These are phyloP conservation scores for Gambelia wislizenii DNA, from an alignment of 2,797 vertebrate genomes.

Conservation along the genomic window DNA sequence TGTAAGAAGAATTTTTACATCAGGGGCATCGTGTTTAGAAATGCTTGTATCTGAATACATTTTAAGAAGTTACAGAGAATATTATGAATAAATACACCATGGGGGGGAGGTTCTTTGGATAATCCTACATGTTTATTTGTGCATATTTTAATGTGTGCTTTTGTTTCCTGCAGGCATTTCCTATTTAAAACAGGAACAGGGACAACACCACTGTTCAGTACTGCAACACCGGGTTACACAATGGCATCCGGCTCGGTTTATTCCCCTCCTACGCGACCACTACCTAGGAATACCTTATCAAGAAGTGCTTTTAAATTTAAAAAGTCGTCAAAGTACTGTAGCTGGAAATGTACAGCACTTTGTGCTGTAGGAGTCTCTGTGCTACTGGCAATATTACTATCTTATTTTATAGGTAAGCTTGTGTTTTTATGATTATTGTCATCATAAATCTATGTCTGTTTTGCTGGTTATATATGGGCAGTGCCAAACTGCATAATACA, in stretches of 20 bases:
- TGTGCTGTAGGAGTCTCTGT: slow-evolving; percentile 94
- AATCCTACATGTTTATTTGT: slow-evolving; percentile 10
- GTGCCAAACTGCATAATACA: neutral
- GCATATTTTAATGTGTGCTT: slow-evolving; percentile 43
- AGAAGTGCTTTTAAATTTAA: slow-evolving; percentile 99
- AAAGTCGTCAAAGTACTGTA: slow-evolving; percentile 97
- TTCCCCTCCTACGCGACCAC: slow-evolving; percentile 94
- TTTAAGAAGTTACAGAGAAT: slow-evolving; percentile 29
- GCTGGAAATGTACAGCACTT: slow-evolving; percentile 98
- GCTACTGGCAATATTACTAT: slow-evolving; percentile 93
- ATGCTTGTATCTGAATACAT: neutral
- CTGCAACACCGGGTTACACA: slow-evolving; percentile 96
- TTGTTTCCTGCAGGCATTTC: slow-evolving; percentile 90
- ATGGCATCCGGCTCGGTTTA: slow-evolving; percentile 98
- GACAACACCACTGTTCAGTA: slow-evolving; percentile 96
- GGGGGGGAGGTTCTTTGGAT: neutral
- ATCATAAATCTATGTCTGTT: neutral
- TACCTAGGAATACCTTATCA: slow-evolving; percentile 95
- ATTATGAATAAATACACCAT: neutral
- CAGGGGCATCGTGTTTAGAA: neutral
- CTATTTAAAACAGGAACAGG: slow-evolving; percentile 99
- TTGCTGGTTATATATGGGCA: neutral
- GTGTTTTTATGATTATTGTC: neutral
- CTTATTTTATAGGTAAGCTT: slow-evolving; percentile 96
- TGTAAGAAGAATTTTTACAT: neutral